Evolutionary conservation across 2,113 vertebrate species (phyloP), one percentile per base, ranked within the genome.

Genomic region (Nerophis lumbriciformis): DNA sequence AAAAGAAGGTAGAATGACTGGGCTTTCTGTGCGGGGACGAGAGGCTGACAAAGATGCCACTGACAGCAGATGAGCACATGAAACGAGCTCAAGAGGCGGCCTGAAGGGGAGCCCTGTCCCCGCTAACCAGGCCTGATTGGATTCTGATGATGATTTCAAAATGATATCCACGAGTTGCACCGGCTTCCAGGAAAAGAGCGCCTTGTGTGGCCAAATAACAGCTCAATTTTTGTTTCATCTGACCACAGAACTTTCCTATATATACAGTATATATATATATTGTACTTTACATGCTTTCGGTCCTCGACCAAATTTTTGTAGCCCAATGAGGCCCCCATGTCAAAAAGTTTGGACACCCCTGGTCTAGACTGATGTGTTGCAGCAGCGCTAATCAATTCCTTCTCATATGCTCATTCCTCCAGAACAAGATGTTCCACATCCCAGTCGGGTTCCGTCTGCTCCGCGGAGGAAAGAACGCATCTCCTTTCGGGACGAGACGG

Each of bases 401-500:
- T 28, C 28, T 28, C 28, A 66, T 90, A 48, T 63, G 81, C 80
- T 49, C 37, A 28, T 16, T 13, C 13, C 28, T 82, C 64, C 90
- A 94, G 89, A 82, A 74, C 87, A 89, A 69, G 88, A 89, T 62
- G 57, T 80, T 37, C 37, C 86, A 45, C 61, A 81, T 76, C 90
- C 92, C n/a, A 65, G 72, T 68, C 88, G 73, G 72, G 81, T 81
- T 66, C 47, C 54, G 19, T 82, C 88, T 35, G 78, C 84, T 69
- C 88, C 89, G 28, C 69, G 73, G 47, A 89, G 53, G 73, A 93
- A 87, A 63, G 93, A 96, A 55, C 90, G 90, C 47, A 90, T 95
- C 69, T 97, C 95, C 8, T 93, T 93, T 86, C 86, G 93, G 65
- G 93, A 94, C 80, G 85, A 90, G 76, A 92, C 92, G 0, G 79